Percentiles rank a stretch among this genome's conserved stretches.
Evolutionary conservation across 2,888 invertebrate species (phyloP).

Genomic region (Agonopterix heracliana): DNA sequence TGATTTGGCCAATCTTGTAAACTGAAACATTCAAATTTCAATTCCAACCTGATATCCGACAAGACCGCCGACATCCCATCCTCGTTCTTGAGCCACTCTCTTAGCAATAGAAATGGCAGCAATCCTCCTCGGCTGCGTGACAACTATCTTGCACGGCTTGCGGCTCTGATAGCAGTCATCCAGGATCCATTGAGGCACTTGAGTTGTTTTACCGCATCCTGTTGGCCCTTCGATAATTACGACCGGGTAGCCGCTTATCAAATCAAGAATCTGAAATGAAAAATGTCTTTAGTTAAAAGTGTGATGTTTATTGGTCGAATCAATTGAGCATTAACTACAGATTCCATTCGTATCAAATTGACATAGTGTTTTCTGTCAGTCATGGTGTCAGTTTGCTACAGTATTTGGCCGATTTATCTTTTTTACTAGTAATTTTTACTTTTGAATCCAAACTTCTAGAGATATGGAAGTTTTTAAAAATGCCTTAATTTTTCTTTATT

Average conservation of each 20-base stretch:
- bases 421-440: too few species aligned
- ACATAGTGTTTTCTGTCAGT: too few species aligned
- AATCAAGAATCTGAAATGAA: conserved; percentile 78
- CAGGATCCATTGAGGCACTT: conserved; percentile 95
- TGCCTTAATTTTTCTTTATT: too few species aligned
- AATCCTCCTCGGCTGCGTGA: conserved; percentile 95
- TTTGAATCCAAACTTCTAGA: too few species aligned
- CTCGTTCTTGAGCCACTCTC: conserved; percentile 88
- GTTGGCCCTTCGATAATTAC: conserved; percentile 94
- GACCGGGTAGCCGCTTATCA: conserved; percentile 82
- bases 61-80: conserved; percentile 87
- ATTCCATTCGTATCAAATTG: too few species aligned
- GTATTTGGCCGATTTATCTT: too few species aligned
- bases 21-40: too few species aligned
- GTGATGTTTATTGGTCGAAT: background rate
- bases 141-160: conserved; percentile 87
- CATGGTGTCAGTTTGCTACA: too few species aligned
- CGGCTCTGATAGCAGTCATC: conserved; percentile 81
- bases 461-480: too few species aligned
- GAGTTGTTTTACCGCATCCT: conserved; percentile 94
- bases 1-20: too few species aligned
- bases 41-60: conserved; percentile 92
- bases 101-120: conserved; percentile 94
- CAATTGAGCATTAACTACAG: background rate
- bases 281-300: background rate